Percentiles rank a stretch among this genome's conserved stretches.
Evolutionary conservation across 2,797 vertebrate genomes (phyloP).

Genomic region (Rhinella marina): DNA sequence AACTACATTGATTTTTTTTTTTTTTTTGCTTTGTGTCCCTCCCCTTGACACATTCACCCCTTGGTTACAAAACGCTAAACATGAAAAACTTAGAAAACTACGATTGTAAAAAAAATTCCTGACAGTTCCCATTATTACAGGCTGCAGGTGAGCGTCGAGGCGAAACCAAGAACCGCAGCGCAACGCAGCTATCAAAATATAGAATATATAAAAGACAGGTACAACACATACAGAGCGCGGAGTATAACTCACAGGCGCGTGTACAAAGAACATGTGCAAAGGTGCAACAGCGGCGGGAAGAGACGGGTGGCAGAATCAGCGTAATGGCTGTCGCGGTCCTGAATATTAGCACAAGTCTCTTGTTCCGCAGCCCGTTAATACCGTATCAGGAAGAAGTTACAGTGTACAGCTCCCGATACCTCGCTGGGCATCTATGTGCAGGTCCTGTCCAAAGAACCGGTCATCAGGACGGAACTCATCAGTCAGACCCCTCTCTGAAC

Average conservation of each 20-base stretch:
- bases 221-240: constrained; percentile 2
- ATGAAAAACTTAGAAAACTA: constrained; percentile 36
- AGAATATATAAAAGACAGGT: constrained; percentile 57
- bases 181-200: constrained; percentile 46
- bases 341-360: background rate
- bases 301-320: background rate
- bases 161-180: background rate
- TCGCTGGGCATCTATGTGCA: background rate
- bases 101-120: background rate
- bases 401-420: background rate
- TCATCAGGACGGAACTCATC: background rate
- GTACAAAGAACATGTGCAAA: constrained; percentile 67
- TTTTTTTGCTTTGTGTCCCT: background rate
- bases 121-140: background rate
- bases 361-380: background rate
- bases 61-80: background rate
- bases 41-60: background rate
- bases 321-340: background rate
- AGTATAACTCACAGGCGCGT: constrained; percentile 37
- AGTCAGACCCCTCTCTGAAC: background rate
- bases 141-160: background rate
- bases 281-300: background rate
- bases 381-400: background rate
- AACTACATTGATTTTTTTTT: too few species aligned
- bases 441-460: background rate